Percentiles rank a stretch among this genome's conserved stretches.
phyloP scores from a whole-genome alignment of 2,113 vertebrate species.

The Callospermophilus lateralis region DNA sequence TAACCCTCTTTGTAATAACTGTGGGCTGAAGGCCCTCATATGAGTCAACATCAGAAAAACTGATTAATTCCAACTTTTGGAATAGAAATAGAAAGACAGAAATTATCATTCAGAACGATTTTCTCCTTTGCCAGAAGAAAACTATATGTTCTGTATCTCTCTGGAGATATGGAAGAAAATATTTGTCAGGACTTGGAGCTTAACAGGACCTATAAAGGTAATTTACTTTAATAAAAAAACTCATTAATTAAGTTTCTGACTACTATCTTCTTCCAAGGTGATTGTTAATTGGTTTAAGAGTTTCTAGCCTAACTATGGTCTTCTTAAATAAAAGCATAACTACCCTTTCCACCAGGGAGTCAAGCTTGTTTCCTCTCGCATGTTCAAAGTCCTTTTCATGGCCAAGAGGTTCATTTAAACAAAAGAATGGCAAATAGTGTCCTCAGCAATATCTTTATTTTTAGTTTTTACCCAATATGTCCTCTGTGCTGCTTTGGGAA shows the following conservation, averaged over 20 bases:
- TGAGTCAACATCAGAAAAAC: background rate
- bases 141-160: too few species aligned
- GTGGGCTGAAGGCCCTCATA: background rate
- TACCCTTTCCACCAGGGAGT: background rate
- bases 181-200: background rate
- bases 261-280: background rate
- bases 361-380: background rate
- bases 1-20: background rate
- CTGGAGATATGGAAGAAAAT: background rate
- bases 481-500: background rate
- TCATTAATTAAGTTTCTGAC: background rate
- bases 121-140: background rate
- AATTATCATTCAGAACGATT: background rate
- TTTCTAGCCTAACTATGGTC: background rate
- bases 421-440: background rate
- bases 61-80: background rate
- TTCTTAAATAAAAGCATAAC: background rate
- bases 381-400: background rate
- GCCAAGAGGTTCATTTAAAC: background rate
- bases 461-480: background rate
- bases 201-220: background rate
- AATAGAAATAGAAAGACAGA: background rate
- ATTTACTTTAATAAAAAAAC: conserved; percentile 47
- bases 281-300: background rate
- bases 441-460: background rate